Conservation (phyloP, 37 sponge, comb jelly and placozoan genomes). For the Lycopodina hypogea region DNA sequence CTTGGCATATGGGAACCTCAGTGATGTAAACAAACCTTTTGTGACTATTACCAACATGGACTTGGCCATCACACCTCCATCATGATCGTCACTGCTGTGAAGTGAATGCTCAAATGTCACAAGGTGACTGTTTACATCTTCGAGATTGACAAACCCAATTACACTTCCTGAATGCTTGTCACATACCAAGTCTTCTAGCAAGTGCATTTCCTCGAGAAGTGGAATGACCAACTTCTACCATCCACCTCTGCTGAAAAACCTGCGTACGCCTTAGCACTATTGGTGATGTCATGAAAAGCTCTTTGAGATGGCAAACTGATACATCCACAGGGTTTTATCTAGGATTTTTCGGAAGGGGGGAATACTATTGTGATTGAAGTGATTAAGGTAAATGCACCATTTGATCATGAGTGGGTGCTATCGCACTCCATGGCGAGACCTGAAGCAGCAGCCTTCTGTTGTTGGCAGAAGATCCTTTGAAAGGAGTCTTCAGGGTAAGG, state of each 20-base stretch:
- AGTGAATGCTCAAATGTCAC: background rate
- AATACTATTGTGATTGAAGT: background rate
- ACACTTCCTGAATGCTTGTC: background rate
- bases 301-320: constrained; percentile 24
- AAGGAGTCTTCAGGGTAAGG: constrained; percentile 16
- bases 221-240: background rate
- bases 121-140: constrained; percentile 13
- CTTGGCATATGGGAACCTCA: constrained; percentile 24
- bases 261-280: background rate
- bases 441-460: constrained; percentile 22
- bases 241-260: constrained; percentile 15
- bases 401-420: too few species aligned
- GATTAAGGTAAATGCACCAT: constrained; percentile 21
- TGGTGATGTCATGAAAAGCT: constrained; percentile 26
- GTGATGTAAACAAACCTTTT: background rate
- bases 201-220: constrained; percentile 19
- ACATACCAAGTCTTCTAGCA: background rate
- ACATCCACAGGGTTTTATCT: too few species aligned
- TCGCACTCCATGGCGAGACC: constrained; percentile 1
- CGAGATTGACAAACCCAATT: constrained; percentile 18
- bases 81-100: too few species aligned
- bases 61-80: background rate
- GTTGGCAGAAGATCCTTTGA: constrained; percentile 16
- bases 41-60: constrained; percentile 17
- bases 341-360: too few species aligned